Evolutionary conservation across 2,888 invertebrate genomes (phyloP), one percentile per base, ranked within the genome.

Genomic region (Darwinula stevensoni): DNA sequence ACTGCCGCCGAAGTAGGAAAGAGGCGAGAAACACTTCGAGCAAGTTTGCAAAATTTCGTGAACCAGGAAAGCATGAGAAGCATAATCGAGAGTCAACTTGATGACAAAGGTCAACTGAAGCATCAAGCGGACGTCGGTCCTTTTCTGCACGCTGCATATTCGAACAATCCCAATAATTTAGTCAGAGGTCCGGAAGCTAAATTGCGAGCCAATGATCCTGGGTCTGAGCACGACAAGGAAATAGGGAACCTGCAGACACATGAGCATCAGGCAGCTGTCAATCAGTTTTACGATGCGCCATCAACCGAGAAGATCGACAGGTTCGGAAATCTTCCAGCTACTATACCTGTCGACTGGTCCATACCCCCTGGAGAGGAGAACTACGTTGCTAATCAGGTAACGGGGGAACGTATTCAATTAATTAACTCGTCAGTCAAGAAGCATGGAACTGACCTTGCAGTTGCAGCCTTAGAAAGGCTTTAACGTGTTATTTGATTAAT

Each of bases 101-200:
- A 22, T n/a, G 22, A 22, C 9, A n/a, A 22, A n/a, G 22, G 22
- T 22, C 22, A 22, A 22, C n/a, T 22, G 9, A 22, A 22, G 22
- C 6, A 22, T 22, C 22, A 6, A 22, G n/a, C 6, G 6, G 9
- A n/a, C 22, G 22, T 22, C n/a, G 22, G 22, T 22, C 6, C 22
- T 22, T 22, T 22, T 22, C 22, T 22, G 22, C 22, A 22, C n/a
- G 22, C 22, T 22, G 6, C 22, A 22, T 22, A 22, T n/a, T 22
- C 22, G n/a, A 22, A 22, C 22, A 22, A 22, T n/a, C 22, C 22
- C 22, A 6, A 22, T 22, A 22, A 22, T 22, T 22, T 22, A n/a
- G 22, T 22, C 22, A n/a, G 22, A 22, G 22, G 22, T 22, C 22
- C 22, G 22, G 22, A 22, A 9, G 6, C 22, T 6, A 6, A 22